Base-by-base conservation (phyloP, 2,797 vertebrate genomes). In the Sebastes itinus region DNA sequence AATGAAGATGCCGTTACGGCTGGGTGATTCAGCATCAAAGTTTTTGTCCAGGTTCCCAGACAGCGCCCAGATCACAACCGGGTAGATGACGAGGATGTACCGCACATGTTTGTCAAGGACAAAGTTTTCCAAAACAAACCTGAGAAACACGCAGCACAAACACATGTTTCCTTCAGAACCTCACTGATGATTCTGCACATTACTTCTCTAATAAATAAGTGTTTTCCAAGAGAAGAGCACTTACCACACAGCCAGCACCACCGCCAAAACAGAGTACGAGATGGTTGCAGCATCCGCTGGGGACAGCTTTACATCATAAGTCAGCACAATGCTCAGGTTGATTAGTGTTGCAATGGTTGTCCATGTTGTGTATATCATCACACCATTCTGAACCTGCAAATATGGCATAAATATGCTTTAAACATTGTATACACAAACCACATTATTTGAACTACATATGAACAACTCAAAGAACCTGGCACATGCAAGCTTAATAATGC, bases 281-380 rank as follows among this genome's bases (percentile, higher is more conserved):
- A 95, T 14, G 4, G 94, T 96, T 38, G 90, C 95, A 74, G 95
- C 93, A 20, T 93, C 84, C 1, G 23, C 13, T 23, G 85, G 75
- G 10, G 82, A 78, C 89, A 96, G 59, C 7, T 89, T 75, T 4
- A 56, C 93, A 27, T 95, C 85, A 77, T 97, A 96, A 42, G 88
- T 93, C 58, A 97, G 72, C 2, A 97, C 96, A 5, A 97, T 16
- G 0, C 95, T 74, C 4, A 98, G 92, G 86, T 97, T 98, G 55
- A 98, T 94, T 28, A 98, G 94, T 0, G 95, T 96, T 55, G 97
- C 97, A 0, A 97, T 94, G 60, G 95, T 96, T 32, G 96, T 97
- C 97, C 97, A 98, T 0, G 96, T 95, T 2, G 95, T 75, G 30
- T 97, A 98, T 11, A 96, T 77, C 0, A 92, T 95, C 72, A 98